Conservation (phyloP, 1,140 invertebrate genomes). For the Brachionus rotundiformis region DNA sequence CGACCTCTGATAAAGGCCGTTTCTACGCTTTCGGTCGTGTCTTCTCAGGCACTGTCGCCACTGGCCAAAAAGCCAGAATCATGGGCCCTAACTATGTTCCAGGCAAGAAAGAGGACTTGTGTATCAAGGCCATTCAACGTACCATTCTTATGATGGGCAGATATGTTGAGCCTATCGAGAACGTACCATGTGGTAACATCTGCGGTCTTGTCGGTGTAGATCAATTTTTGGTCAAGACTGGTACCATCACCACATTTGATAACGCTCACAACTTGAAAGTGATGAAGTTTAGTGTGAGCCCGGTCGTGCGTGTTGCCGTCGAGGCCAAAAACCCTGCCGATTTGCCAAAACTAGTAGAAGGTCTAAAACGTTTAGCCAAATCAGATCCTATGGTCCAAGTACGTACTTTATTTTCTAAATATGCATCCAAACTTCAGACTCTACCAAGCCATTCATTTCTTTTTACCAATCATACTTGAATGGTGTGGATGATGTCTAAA, state of each 20-base stretch:
- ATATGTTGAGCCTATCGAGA: constrained; percentile 98
- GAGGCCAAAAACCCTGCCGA: constrained; percentile 99
- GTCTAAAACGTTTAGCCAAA: constrained; percentile 93
- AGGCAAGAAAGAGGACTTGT: constrained; percentile 98
- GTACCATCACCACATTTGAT: constrained; percentile 97
- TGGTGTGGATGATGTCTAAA: constrained; percentile 43
- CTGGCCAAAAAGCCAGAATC: constrained; percentile 79
- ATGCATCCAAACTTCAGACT: neutral
- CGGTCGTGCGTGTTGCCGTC: constrained; percentile 97
- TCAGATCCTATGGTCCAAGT: constrained; percentile 97
- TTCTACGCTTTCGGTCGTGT: constrained; percentile 99
- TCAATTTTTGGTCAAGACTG: constrained; percentile 98
- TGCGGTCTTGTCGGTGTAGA: constrained; percentile 99
- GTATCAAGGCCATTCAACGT: constrained; percentile 94
- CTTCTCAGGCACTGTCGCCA: constrained; percentile 89
- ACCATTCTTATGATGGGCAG: constrained; percentile 99
- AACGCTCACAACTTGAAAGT: constrained; percentile 96
- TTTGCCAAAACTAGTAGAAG: constrained; percentile 97
- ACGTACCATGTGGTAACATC: constrained; percentile 98
- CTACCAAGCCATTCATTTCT: constrained; percentile 19
- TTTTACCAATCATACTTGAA: neutral
- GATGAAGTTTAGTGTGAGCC: constrained; percentile 90
- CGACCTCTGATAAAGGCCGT: constrained; percentile 96
- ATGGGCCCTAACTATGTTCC: constrained; percentile 93
- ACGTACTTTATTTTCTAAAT: constrained; percentile 1